Conservation (phyloP, 2,888 invertebrate genomes). For the Caradrina clavipalpis region DNA sequence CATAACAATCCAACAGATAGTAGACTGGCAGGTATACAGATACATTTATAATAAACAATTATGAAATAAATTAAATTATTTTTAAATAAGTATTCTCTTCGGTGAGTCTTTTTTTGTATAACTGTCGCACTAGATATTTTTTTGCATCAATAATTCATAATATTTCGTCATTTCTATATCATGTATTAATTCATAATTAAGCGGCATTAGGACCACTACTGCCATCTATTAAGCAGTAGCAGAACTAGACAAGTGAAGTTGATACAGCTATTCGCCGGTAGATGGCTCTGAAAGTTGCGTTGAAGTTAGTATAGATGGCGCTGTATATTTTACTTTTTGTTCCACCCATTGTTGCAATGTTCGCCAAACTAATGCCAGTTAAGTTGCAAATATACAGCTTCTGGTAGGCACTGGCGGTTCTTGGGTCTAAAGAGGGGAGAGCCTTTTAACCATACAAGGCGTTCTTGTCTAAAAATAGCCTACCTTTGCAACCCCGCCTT, state of each 20-base stretch:
- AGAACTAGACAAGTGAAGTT: background rate
- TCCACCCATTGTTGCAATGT: background rate
- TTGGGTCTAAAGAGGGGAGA: background rate
- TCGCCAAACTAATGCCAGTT: background rate
- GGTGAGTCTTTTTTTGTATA: background rate
- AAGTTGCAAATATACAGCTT: too few species aligned
- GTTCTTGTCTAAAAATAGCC: too few species aligned
- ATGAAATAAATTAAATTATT: background rate
- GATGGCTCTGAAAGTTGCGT: conserved; percentile 18
- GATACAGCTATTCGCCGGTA: conserved; percentile 1
- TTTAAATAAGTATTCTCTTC: background rate
- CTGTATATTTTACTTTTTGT: background rate
- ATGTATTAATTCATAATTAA: background rate
- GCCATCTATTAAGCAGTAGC: conserved; percentile 39
- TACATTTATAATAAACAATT: too few species aligned
- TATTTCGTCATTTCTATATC: background rate
- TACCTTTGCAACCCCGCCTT: too few species aligned
- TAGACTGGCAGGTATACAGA: too few species aligned
- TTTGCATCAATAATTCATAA: background rate
- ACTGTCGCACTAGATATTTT: background rate
- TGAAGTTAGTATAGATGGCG: conserved; percentile 35
- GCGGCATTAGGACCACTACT: background rate
- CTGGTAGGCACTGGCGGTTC: background rate
- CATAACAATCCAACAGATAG: background rate
- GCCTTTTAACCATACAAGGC: background rate